Evolutionary conservation across 2,113 vertebrate species (phyloP).

Genomic region (Gallinago jamesoni): DNA sequence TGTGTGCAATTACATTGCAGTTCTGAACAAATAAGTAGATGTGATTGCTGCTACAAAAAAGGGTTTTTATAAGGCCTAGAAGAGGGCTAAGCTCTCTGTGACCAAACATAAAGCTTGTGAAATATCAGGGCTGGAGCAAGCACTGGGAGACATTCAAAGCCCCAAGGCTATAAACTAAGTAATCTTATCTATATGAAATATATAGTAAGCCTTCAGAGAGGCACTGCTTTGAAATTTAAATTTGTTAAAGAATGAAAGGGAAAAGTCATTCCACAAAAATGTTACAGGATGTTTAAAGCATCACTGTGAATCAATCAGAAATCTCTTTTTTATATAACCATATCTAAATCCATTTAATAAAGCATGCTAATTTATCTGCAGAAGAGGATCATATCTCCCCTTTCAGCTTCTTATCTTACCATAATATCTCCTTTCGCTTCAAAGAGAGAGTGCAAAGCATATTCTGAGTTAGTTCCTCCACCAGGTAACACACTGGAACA

Average conservation of each 20-base stretch:
- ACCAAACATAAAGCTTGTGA: conserved; percentile 41
- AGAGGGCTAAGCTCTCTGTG: conserved; percentile 18
- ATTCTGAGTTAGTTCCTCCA: conserved; percentile 88
- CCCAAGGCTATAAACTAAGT: conserved; percentile 56
- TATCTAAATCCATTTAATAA: conserved; percentile 61
- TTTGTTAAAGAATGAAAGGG: conserved; percentile 49
- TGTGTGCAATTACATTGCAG: conserved; percentile 12
- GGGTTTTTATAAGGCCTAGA: not conserved
- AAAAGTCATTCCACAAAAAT: conserved; percentile 46
- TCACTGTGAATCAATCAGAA: conserved; percentile 45
- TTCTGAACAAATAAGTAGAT: conserved; percentile 35
- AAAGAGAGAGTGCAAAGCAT: conserved; percentile 87
- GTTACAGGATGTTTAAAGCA: conserved; percentile 39
- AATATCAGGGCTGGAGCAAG: conserved; percentile 37
- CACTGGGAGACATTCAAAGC: conserved; percentile 38
- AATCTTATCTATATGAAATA: conserved; percentile 67
- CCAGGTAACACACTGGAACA: conserved; percentile 88
- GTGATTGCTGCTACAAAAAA: not conserved
- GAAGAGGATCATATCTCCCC: not conserved
- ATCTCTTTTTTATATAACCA: conserved; percentile 46
- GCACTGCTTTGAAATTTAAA: conserved; percentile 65
- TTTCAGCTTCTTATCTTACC: conserved; percentile 77
- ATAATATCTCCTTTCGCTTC: conserved; percentile 86
- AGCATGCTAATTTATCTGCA: conserved; percentile 59
- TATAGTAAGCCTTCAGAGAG: conserved; percentile 50